Percentiles rank a stretch among this genome's conserved stretches.
Conservation (phyloP, 2,113 vertebrate species). For the Coturnix japonica region DNA sequence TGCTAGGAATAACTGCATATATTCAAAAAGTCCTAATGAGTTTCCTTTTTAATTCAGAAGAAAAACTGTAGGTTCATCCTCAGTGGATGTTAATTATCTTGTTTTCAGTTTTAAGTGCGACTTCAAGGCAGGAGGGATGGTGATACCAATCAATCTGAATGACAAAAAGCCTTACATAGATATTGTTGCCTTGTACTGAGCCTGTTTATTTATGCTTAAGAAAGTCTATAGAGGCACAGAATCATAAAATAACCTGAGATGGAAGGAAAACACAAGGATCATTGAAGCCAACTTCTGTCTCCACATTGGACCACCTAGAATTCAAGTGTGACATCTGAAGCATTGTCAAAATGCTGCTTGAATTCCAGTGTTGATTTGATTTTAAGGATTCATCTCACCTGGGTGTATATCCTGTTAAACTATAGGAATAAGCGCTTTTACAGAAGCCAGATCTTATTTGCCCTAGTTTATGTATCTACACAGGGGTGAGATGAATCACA, state of each 20-base stretch:
- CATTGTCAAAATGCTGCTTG: background rate
- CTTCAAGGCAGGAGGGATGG: background rate
- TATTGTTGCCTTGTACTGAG: background rate
- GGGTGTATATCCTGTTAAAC: background rate
- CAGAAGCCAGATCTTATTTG: background rate
- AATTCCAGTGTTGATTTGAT: background rate
- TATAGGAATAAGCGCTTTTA: background rate
- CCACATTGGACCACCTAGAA: background rate
- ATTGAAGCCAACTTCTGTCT: background rate
- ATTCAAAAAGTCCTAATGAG: background rate
- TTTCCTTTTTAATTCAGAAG: background rate
- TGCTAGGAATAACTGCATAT: background rate
- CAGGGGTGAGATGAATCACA: background rate
- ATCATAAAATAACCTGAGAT: background rate
- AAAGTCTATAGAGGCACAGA: background rate
- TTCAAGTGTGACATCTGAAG: background rate
- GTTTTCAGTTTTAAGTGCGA: background rate
- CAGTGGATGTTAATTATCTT: background rate
- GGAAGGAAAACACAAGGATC: background rate
- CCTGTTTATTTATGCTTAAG: background rate
- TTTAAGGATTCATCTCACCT: background rate
- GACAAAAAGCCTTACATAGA: background rate
- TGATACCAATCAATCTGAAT: background rate
- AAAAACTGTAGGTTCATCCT: background rate
- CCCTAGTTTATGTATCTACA: constrained; percentile 1